A percentile compares a stretch with the other conserved stretches of the same genome.
phyloP scores from a whole-genome alignment of 2,113 vertebrate genomes.

The Leptobrachium leishanense region DNA sequence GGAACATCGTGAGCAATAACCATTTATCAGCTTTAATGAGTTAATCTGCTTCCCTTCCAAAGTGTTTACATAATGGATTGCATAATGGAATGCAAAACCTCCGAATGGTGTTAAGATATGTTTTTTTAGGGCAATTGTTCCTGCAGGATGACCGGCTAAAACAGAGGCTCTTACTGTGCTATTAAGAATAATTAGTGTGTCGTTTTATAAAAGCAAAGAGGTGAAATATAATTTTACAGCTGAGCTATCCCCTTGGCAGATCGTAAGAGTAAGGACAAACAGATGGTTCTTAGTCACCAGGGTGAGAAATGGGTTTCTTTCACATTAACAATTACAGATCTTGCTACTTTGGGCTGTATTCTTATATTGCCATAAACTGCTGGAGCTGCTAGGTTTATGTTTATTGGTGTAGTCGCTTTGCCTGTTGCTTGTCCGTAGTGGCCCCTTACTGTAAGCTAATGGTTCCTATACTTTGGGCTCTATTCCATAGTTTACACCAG shows the following conservation, averaged over 20 bases:
- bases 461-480: no score
- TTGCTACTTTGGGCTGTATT: no score
- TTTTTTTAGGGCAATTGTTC: background rate
- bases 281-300: slow-evolving; percentile 29
- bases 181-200: slow-evolving; percentile 26
- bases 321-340: background rate
- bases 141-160: slow-evolving; percentile 10
- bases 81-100: slow-evolving; percentile 11
- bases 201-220: slow-evolving; percentile 4
- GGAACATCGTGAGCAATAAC: background rate
- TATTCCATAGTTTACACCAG: no score
- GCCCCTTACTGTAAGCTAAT: no score
- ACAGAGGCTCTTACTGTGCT: background rate
- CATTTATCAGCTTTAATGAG: slow-evolving; percentile 19
- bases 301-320: background rate
- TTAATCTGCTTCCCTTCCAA: background rate
- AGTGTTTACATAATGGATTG: background rate
- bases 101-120: background rate
- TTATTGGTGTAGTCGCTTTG: no score
- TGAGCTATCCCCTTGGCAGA: slow-evolving; percentile 2
- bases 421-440: no score
- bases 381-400: no score
- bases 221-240: slow-evolving; percentile 17
- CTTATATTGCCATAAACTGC: no score
- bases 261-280: slow-evolving; percentile 13